phyloP scores from a whole-genome alignment of 2,888 invertebrate genomes.

The Limenitis camilla region DNA sequence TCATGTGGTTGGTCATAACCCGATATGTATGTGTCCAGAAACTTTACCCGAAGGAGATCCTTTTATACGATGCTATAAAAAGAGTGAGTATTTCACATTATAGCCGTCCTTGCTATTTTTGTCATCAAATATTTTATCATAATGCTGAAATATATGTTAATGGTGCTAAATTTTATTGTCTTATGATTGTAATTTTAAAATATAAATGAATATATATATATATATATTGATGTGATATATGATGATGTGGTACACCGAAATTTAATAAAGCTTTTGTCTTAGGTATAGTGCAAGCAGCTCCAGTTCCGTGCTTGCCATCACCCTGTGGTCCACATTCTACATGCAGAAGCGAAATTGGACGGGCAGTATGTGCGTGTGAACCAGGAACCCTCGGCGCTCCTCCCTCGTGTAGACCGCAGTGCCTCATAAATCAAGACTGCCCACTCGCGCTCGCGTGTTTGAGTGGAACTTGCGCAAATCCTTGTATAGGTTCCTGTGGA shows the following conservation, averaged over 20 bases:
- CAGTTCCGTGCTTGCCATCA: constrained; percentile 79
- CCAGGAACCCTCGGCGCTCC: constrained; percentile 84
- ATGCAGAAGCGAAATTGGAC: constrained; percentile 76
- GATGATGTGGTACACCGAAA: too few relatives aligned
- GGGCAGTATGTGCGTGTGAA: constrained; percentile 83
- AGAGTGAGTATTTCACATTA: constrained; percentile 51
- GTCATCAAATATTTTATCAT: too few relatives aligned
- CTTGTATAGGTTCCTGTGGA: constrained; percentile 84
- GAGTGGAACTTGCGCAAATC: constrained; percentile 82
- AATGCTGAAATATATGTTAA: too few relatives aligned
- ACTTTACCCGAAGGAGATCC: constrained; percentile 83
- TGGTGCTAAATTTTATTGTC: too few relatives aligned
- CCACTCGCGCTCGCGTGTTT: constrained; percentile 82
- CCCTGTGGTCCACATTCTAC: constrained; percentile 81
- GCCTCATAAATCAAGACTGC: constrained; percentile 85
- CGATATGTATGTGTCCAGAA: constrained; percentile 83
- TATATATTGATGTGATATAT: too few relatives aligned
- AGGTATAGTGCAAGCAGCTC: constrained; percentile 43
- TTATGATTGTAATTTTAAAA: too few relatives aligned
- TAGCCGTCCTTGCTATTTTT: too few relatives aligned
- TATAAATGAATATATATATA: too few relatives aligned
- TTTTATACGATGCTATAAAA: constrained; percentile 78
- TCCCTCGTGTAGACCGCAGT: constrained; percentile 85
- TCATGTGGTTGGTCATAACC: constrained; percentile 85
- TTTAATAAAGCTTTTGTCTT: too few relatives aligned